These are phyloP conservation scores for Hyalella azteca DNA, from an alignment of 2,888 invertebrate genomes.

Conservation along the genomic window DNA sequence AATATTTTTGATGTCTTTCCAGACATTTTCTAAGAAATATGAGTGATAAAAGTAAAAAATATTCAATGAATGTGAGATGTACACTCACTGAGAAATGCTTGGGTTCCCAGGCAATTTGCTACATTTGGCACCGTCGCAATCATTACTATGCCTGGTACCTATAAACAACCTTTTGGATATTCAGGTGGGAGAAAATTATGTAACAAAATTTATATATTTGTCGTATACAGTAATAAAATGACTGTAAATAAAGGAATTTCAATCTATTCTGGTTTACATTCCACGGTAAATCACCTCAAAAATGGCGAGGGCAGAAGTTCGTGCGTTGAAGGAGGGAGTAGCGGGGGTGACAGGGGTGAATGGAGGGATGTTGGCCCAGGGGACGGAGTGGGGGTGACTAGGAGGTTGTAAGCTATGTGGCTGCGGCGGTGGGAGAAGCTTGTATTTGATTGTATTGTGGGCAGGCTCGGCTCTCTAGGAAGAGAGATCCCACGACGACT, in stretches of 20 bases:
- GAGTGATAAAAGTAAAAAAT: no score
- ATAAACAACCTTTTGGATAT: constrained; percentile 50
- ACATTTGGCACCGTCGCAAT: constrained; percentile 54
- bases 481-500: no score
- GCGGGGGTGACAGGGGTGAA: constrained; percentile 16
- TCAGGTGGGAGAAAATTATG: no score
- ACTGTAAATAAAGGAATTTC: no score
- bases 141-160: constrained; percentile 55
- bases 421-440: neutral
- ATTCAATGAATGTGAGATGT: no score
- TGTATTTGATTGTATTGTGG: neutral
- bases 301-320: constrained; percentile 35
- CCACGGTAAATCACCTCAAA: constrained; percentile 3
- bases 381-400: constrained; percentile 5
- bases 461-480: no score
- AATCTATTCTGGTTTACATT: neutral
- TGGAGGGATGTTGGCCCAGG: constrained; percentile 7
- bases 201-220: no score
- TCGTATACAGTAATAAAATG: no score
- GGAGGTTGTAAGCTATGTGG: constrained; percentile 6
- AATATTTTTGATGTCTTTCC: no score
- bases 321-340: constrained; percentile 33
- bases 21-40: no score
- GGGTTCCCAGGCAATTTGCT: no score
- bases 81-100: no score